Percentiles rank a stretch among this genome's conserved stretches.
Conservation (phyloP, 2,797 vertebrate species). For the Amazonetta brasiliensis region DNA sequence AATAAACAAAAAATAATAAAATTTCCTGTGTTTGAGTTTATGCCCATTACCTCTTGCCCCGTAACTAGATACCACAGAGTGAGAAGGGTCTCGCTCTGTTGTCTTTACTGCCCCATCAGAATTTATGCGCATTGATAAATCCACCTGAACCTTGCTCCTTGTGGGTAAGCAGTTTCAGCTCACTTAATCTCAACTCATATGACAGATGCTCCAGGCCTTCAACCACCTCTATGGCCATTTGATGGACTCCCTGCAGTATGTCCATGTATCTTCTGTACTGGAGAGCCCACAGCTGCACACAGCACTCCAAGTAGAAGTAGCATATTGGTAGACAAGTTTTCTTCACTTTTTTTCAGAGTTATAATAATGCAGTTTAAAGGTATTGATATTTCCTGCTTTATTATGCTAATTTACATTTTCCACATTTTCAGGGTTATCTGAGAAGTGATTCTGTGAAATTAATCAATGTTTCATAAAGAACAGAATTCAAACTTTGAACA, state of each 20-base stretch:
- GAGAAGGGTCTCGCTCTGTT: background rate
- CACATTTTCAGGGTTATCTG: background rate
- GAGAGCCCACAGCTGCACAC: rapidly evolving
- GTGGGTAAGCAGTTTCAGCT: background rate
- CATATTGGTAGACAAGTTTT: background rate
- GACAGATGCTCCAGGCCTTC: background rate
- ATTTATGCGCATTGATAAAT: background rate
- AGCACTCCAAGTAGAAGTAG: background rate
- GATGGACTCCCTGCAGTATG: background rate
- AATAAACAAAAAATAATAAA: background rate
- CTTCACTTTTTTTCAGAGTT: background rate
- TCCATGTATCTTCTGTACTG: background rate
- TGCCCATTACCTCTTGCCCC: background rate
- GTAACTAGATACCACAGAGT: background rate
- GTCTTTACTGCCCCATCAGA: background rate
- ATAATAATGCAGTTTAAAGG: background rate
- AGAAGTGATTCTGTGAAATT: background rate
- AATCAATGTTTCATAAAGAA: background rate
- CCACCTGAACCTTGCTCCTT: background rate
- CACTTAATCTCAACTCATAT: too few relatives aligned
- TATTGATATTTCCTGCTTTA: background rate
- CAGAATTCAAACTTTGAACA: background rate
- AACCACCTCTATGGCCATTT: too few relatives aligned
- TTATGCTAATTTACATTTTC: background rate
- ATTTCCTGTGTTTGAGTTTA: background rate